Evolutionary conservation across 2,113 vertebrate species (phyloP).

Genomic region (Scalopus aquaticus): DNA sequence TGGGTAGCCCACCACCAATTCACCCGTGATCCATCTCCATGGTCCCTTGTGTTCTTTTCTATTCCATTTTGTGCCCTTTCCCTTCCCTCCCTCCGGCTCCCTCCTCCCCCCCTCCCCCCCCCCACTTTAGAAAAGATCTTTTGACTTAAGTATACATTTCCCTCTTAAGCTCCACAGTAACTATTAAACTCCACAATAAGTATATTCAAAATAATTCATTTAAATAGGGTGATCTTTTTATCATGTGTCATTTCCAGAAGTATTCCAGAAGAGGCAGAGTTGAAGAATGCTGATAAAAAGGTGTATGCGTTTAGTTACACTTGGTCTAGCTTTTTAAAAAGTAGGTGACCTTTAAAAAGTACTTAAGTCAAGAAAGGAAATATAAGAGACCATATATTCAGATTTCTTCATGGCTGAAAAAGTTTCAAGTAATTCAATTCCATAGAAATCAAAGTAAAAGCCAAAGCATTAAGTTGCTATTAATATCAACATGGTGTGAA

Average conservation of each 20-base stretch:
- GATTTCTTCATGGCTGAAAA: constrained; percentile 50
- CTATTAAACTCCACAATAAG: background rate
- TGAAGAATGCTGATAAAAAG: constrained; percentile 27
- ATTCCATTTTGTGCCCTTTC: too few relatives aligned
- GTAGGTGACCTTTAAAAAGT: constrained; percentile 61
- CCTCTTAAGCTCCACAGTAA: background rate
- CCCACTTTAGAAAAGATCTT: background rate
- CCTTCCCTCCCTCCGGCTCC: too few relatives aligned
- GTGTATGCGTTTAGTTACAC: constrained; percentile 24
- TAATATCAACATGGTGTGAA: background rate
- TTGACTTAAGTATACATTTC: background rate
- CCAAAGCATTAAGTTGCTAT: constrained; percentile 33
- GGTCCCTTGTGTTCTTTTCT: too few relatives aligned
- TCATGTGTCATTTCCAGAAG: constrained; percentile 8
- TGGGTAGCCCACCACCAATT: too few relatives aligned
- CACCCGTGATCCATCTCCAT: too few relatives aligned
- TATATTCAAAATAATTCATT: background rate
- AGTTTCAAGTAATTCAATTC: constrained; percentile 42
- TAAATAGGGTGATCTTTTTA: constrained; percentile 38
- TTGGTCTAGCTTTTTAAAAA: constrained; percentile 30
- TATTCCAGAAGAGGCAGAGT: background rate
- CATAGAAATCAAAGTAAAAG: constrained; percentile 44
- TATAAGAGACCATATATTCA: constrained; percentile 52
- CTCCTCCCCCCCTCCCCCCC: too few relatives aligned
- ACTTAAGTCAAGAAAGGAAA: constrained; percentile 55